Conservation (phyloP, 2,797 vertebrate genomes). For the Antennarius maculatus region DNA sequence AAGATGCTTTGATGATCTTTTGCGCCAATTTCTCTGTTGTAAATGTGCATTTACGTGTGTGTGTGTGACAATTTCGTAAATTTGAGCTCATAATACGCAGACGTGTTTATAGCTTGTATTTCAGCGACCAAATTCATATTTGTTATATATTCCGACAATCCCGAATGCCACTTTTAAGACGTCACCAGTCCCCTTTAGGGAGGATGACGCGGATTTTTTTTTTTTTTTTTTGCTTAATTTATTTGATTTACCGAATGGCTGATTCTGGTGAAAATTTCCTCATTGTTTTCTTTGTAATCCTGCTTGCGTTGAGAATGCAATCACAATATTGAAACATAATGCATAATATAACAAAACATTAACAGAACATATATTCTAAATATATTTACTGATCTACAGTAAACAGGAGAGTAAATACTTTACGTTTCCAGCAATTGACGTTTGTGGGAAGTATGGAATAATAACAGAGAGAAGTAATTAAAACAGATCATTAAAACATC, state of each 20-base stretch:
- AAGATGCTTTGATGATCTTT: neutral
- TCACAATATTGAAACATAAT: neutral
- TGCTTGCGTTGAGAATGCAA: neutral
- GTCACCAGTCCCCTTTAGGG: slow-evolving; percentile 20
- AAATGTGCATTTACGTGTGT: neutral
- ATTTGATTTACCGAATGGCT: neutral
- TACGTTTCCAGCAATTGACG: no score
- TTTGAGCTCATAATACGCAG: no score
- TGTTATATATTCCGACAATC: neutral
- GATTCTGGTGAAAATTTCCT: slow-evolving; percentile 15
- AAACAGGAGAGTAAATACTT: no score
- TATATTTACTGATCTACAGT: no score
- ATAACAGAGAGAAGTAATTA: neutral
- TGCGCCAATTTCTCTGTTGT: neutral
- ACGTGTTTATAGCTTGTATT: neutral
- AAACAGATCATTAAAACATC: no score
- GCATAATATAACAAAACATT: no score
- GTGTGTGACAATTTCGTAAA: no score
- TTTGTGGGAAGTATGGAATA: neutral
- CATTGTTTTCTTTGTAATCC: neutral
- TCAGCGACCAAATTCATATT: neutral
- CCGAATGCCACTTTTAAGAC: slow-evolving; percentile 40
- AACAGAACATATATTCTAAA: no score
- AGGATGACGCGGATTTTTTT: slow-evolving; percentile 31
- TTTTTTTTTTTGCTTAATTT: neutral